phyloP scores from a whole-genome alignment of 2,113 vertebrate species.

The human region GRCh38 chr12:14244501-14245000 shows the following conservation, averaged over 20 bases:
- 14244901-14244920: not conserved
- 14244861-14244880: not conserved
- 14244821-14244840: not conserved
- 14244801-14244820: not conserved
- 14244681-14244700: not conserved
- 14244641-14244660: not conserved
- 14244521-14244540: not conserved
- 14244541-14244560: not conserved
- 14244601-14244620: not conserved
- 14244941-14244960: not conserved
- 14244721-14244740: not conserved
- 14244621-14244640: not conserved
- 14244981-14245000: not conserved
- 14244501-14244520: not conserved
- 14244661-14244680: not conserved
- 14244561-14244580: not conserved
- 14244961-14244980: not conserved
- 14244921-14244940: not conserved
- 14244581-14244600: not conserved
- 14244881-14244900: not conserved
- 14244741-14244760: not conserved
- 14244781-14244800: not conserved
- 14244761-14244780: not conserved
- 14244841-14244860: not conserved
- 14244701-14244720: not conserved